phyloP scores from a whole-genome alignment of 2,113 vertebrate species.

The Periophthalmus modestus region DNA sequence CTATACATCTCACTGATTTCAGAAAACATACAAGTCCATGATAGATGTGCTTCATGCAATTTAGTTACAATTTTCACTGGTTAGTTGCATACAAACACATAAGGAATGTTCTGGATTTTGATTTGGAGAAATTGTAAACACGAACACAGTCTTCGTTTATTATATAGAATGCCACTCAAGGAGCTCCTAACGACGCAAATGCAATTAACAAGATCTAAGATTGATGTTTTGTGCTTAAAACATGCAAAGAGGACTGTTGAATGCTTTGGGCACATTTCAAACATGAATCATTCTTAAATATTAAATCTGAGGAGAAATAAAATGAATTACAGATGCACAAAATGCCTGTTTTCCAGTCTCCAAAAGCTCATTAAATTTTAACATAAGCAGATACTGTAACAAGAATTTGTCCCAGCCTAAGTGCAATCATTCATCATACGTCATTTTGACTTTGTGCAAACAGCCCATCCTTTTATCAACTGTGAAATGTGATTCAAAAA shows the following conservation, averaged over 20 bases:
- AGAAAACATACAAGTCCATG: conserved; percentile 55
- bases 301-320: neutral
- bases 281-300: conserved; percentile 12
- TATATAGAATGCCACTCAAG: conserved; percentile 16
- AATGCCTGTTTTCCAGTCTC: conserved; percentile 2
- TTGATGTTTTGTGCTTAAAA: conserved; percentile 12
- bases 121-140: conserved; percentile 38
- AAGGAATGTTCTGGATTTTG: conserved; percentile 21
- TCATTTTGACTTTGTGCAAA: conserved; percentile 12
- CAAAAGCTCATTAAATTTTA: conserved; percentile 18
- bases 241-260: conserved; percentile 1
- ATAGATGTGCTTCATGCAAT: conserved; percentile 40
- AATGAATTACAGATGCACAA: conserved; percentile 6
- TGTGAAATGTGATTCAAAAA: conserved; percentile 36
- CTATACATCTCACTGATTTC: conserved; percentile 59
- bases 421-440: conserved; percentile 4
- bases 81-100: conserved; percentile 40
- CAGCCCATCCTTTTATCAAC: conserved; percentile 19
- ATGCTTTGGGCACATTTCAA: conserved; percentile 22
- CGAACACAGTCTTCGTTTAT: conserved; percentile 10
- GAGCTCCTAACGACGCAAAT: conserved; percentile 3
- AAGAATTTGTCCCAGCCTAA: neutral
- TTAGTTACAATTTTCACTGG: conserved; percentile 39
- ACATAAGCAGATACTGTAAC: conserved; percentile 10
- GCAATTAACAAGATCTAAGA: conserved; percentile 14